phyloP scores from a whole-genome alignment of 1,140 invertebrate genomes.

The Tenebrio molitor region DNA sequence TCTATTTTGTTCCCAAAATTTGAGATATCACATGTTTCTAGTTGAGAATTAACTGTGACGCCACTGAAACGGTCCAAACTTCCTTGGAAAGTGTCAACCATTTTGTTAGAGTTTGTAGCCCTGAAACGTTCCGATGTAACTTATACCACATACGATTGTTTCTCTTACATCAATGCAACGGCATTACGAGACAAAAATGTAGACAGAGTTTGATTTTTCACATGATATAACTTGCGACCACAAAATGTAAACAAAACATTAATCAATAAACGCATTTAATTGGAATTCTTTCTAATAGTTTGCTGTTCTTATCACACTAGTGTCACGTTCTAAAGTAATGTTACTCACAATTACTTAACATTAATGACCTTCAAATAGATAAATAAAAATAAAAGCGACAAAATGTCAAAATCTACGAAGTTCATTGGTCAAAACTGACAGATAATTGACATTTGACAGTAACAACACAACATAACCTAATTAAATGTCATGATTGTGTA shows the following conservation, averaged over 20 bases:
- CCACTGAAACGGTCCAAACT: conserved; percentile 77
- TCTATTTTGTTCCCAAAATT: conserved; percentile 71
- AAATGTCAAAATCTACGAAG: too few relatives aligned
- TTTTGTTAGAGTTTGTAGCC: conserved; percentile 10
- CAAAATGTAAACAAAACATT: conserved; percentile 11
- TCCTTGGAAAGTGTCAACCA: conserved; percentile 69
- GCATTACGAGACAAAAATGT: conserved; percentile 3
- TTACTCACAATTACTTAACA: too few relatives aligned
- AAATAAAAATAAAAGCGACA: too few relatives aligned
- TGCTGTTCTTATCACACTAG: conserved; percentile 6
- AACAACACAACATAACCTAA: not conserved
- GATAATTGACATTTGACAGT: too few relatives aligned
- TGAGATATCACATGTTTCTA: conserved; percentile 70
- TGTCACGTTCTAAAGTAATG: not conserved
- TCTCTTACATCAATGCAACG: conserved; percentile 25
- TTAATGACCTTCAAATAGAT: too few relatives aligned
- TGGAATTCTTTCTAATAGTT: not conserved
- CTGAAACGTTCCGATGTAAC: not conserved
- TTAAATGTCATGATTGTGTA: conserved; percentile 2
- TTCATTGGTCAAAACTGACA: too few relatives aligned
- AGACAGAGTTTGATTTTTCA: not conserved
- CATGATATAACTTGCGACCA: conserved; percentile 43
- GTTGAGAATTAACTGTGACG: conserved; percentile 75
- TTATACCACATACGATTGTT: too few relatives aligned
- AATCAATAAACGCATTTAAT: conserved; percentile 21